phyloP scores from a whole-genome alignment of 2,797 vertebrate genomes.

The Gadopsis marmoratus region DNA sequence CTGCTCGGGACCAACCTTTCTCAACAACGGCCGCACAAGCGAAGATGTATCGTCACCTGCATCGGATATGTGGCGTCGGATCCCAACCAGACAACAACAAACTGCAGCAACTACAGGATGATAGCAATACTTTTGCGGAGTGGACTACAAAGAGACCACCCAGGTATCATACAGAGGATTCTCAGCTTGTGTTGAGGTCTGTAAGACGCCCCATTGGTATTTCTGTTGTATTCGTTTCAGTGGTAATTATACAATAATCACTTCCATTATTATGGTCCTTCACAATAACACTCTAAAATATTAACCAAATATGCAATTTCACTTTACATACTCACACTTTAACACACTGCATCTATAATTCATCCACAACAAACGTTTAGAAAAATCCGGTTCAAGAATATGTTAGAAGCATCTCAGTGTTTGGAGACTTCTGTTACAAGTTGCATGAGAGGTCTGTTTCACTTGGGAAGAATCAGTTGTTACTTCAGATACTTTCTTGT shows the following conservation, averaged over 20 bases:
- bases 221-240: not conserved
- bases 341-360: not conserved
- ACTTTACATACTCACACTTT: not conserved
- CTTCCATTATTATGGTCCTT: too few relatives aligned
- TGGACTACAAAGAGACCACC: not conserved
- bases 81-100: not conserved
- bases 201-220: not conserved
- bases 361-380: not conserved
- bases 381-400: not conserved
- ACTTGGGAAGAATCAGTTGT: conserved; percentile 18
- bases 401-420: not conserved
- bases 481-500: not conserved
- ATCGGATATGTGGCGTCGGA: too few relatives aligned
- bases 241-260: not conserved
- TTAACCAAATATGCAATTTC: too few relatives aligned
- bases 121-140: not conserved
- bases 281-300: too few relatives aligned
- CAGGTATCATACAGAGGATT: too few relatives aligned
- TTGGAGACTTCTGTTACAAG: not conserved
- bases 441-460: not conserved
- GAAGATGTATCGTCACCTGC: not conserved
- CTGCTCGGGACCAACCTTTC: too few relatives aligned
- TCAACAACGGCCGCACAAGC: too few relatives aligned
- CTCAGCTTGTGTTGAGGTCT: not conserved
- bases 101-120: not conserved